Evolutionary conservation across 2,888 invertebrate species (phyloP), one percentile per base, ranked within the genome.

Genomic region (Macrosoma leucophasiata): DNA sequence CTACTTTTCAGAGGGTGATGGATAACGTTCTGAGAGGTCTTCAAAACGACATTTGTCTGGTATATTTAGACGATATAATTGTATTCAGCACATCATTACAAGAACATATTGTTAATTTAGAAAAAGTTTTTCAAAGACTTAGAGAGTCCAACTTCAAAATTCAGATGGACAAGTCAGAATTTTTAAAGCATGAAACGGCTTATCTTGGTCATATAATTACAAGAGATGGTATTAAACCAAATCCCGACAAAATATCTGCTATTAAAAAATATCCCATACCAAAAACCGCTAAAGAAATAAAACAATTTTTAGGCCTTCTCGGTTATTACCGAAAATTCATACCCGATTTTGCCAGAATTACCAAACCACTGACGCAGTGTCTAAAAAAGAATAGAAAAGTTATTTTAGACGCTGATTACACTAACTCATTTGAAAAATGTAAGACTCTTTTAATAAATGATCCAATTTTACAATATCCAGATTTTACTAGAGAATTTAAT

Each of bases 51-150:
- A 36, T 29, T 2, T 42, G 45, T 13, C 22, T 48, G 1, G 44
- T 47, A 4, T 56, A 54, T 17, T 9, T 57, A 1, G 59, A 62
- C 26, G 61, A 61, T 19, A 54, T 60, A 0, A 39, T 62, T 8
- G 45, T 58, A 2, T 52, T 44, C 12, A 44, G 41, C 8, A 47
- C 44, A 0, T 44, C 48, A 0, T 29, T 55, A 0, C 47, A 55
- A 18, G 51, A 53, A 26, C 52, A 53, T 22, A 39, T 50, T 1
- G 7, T 33, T 2, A 50, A 51, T 13, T n/a, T 53, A 1, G 33
- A 39, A 14, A 45, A 42, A 13, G 48, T 55, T 0, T 52, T 55
- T n/a, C n/a, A 46, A 7, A 32, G 40, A 34, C 28, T 50, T 0
- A 9, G 44, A 7, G 44, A 49, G 4, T 40, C 43, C 2, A 52